Conservation (phyloP, 2,113 vertebrate species). For the Mastomys coucha region DNA sequence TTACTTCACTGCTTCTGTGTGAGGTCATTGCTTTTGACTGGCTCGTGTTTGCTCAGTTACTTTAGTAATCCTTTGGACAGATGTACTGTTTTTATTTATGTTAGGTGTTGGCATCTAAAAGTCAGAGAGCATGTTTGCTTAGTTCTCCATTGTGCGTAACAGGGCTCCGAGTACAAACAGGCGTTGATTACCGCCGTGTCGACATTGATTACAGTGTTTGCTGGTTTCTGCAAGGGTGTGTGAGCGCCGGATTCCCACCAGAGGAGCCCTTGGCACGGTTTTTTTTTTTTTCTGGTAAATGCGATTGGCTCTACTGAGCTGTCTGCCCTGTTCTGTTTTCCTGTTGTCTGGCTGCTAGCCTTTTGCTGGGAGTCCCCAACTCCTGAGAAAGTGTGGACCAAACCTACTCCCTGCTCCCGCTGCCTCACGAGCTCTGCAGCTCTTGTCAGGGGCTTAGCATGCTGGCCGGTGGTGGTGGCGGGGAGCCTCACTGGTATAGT, state of each 20-base stretch:
- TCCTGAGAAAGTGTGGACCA: constrained; percentile 61
- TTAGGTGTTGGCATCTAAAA: constrained; percentile 67
- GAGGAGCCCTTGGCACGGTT: constrained; percentile 1
- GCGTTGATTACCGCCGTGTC: constrained; percentile 62
- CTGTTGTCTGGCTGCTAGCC: constrained; percentile 68
- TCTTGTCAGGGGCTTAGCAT: constrained; percentile 74
- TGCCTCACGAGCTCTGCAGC: constrained; percentile 13
- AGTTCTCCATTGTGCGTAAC: constrained; percentile 61
- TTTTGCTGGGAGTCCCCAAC: constrained; percentile 42
- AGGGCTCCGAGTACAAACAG: constrained; percentile 53
- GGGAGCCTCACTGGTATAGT: constrained; percentile 75
- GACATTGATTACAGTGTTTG: constrained; percentile 67
- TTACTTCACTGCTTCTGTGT: constrained; percentile 19
- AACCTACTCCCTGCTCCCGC: constrained; percentile 29
- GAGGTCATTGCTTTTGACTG: constrained; percentile 49
- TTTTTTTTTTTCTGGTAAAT: constrained; percentile 78
- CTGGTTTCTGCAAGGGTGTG: constrained; percentile 60
- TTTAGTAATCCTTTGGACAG: constrained; percentile 75
- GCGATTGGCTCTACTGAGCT: constrained; percentile 35
- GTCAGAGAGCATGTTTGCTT: constrained; percentile 71
- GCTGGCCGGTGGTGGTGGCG: constrained; percentile 69
- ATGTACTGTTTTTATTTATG: constrained; percentile 82
- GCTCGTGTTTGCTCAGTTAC: constrained; percentile 70
- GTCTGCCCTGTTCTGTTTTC: constrained; percentile 54
- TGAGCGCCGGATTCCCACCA: constrained; percentile 57